Percentiles rank a stretch among this genome's conserved stretches.
Evolutionary conservation across 2,888 invertebrate species (phyloP).

Genomic region (Pheosia gnoma): DNA sequence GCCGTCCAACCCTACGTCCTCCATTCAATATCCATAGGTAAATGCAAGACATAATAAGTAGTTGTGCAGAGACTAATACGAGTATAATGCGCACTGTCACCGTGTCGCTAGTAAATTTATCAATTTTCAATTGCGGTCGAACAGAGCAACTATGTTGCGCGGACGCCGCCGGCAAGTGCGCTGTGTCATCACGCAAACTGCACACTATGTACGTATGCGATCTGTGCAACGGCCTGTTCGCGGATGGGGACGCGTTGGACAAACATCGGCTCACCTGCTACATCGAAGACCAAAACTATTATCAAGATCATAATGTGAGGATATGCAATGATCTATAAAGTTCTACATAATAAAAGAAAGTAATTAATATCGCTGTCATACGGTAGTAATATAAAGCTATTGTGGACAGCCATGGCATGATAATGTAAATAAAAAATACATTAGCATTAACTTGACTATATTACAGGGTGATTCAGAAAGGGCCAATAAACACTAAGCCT

Average conservation of each 20-base stretch:
- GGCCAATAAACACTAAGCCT: too few species aligned
- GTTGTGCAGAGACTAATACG: neutral
- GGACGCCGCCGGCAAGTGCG: slow-evolving; percentile 57
- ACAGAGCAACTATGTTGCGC: slow-evolving; percentile 72
- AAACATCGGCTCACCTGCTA: slow-evolving; percentile 62
- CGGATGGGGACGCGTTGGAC: slow-evolving; percentile 68
- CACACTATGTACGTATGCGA: slow-evolving; percentile 76
- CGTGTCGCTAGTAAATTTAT: slow-evolving; percentile 13
- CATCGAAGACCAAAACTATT: slow-evolving; percentile 47
- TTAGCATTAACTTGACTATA: too few species aligned
- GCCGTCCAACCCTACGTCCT: too few species aligned
- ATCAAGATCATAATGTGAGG: slow-evolving; percentile 42
- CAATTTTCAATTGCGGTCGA: slow-evolving; percentile 3
- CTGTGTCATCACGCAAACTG: slow-evolving; percentile 56
- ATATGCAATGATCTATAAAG: neutral
- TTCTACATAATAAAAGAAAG: too few species aligned
- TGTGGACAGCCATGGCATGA: too few species aligned
- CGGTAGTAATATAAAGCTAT: too few species aligned
- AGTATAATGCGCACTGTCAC: neutral
- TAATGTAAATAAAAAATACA: too few species aligned
- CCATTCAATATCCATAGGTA: neutral
- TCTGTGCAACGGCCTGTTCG: slow-evolving; percentile 70
- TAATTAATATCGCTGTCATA: too few species aligned
- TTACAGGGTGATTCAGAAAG: too few species aligned
- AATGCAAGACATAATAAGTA: neutral